Percentiles rank a stretch among this genome's conserved stretches.
Conservation (phyloP, 2,113 vertebrate species). For the Dipodomys merriami region DNA sequence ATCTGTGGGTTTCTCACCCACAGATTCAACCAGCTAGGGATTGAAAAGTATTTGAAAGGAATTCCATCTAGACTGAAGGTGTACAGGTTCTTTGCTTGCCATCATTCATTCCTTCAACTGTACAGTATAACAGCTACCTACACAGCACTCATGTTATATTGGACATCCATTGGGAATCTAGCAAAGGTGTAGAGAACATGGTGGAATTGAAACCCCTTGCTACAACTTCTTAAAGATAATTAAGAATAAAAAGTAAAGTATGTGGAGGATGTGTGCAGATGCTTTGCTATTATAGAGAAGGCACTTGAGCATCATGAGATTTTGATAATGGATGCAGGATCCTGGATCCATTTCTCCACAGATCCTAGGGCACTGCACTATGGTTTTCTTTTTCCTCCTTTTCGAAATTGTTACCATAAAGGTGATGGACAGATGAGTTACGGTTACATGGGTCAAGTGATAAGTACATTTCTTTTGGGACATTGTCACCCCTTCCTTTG, state of each 20-base stretch:
- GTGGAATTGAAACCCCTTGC: no score
- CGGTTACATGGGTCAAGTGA: no score
- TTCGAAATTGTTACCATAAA: no score
- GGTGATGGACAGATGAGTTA: no score
- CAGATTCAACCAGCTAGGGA: neutral
- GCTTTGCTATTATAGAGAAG: neutral
- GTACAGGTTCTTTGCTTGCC: neutral
- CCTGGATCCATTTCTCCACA: neutral
- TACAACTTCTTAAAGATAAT: no score
- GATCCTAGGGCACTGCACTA: neutral
- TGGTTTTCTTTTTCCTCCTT: neutral
- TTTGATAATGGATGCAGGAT: neutral
- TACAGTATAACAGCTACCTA: neutral
- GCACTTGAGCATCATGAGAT: neutral
- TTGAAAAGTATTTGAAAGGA: neutral
- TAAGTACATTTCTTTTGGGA: no score
- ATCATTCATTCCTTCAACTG: neutral
- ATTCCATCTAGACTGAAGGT: neutral
- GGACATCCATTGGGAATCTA: neutral
- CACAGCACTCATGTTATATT: neutral
- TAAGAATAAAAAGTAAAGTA: neutral
- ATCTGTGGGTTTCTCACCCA: neutral
- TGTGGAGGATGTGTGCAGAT: neutral
- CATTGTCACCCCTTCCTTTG: no score
- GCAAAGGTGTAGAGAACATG: no score